Evolutionary conservation across 2,888 invertebrate species (phyloP).

Genomic region (Entomobrya multifasciata): DNA sequence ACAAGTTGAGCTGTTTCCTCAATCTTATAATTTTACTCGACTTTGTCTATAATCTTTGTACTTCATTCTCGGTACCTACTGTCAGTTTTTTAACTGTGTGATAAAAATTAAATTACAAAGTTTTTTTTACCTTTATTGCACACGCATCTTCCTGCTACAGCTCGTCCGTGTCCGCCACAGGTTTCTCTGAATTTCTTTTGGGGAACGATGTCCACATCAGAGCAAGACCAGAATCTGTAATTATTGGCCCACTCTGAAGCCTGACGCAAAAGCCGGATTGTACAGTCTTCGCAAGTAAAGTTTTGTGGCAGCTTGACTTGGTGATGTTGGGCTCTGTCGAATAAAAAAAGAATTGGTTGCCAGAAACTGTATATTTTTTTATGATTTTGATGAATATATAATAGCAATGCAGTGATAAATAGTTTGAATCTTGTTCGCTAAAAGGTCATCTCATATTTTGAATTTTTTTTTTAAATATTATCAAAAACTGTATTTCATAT

Average conservation of each 20-base stretch:
- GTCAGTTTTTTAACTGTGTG: not conserved
- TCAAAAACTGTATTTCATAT: not conserved
- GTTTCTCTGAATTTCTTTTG: constrained; percentile 87
- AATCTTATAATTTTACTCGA: no score
- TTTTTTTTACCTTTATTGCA: constrained; percentile 77
- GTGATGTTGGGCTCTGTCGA: constrained; percentile 90
- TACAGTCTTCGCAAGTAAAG: constrained; percentile 93
- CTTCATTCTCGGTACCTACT: no score
- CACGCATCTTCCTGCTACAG: constrained; percentile 86
- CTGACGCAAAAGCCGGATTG: constrained; percentile 92
- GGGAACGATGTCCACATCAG: constrained; percentile 91
- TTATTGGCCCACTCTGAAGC: constrained; percentile 93
- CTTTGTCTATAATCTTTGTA: no score
- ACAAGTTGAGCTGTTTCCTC: no score
- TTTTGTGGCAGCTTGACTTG: constrained; percentile 90
- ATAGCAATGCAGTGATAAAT: constrained; percentile 7
- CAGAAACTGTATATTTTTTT: constrained; percentile 39
- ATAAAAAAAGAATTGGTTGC: constrained; percentile 38
- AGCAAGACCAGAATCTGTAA: constrained; percentile 97
- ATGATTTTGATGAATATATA: constrained; percentile 17
- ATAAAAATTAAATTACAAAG: not conserved
- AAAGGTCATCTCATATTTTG: not conserved
- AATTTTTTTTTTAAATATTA: no score
- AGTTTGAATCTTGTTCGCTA: not conserved
- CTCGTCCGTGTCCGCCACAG: constrained; percentile 91